Conservation (phyloP, 2,113 vertebrate species). For the Solea senegalensis region DNA sequence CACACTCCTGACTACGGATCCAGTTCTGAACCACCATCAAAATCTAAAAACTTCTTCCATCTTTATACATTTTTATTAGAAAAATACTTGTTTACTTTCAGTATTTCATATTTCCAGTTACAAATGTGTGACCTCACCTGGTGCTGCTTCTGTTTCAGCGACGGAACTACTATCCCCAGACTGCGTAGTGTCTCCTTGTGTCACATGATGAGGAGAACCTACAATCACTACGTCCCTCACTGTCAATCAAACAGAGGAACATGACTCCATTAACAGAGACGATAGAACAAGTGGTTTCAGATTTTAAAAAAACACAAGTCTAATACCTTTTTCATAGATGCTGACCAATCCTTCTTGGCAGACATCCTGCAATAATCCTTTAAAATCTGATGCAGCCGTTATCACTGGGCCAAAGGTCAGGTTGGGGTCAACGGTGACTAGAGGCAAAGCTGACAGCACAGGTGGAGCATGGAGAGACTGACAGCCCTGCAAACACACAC, state of each 20-base stretch:
- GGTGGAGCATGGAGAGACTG: constrained; percentile 66
- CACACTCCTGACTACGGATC: too few relatives aligned
- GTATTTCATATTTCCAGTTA: too few relatives aligned
- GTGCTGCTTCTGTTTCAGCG: constrained; percentile 25
- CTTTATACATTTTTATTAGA: too few relatives aligned
- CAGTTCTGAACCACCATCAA: too few relatives aligned
- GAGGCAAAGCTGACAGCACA: constrained; percentile 43
- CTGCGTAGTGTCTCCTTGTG: constrained; percentile 6
- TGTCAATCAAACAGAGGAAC: constrained; percentile 34
- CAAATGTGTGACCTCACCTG: constrained; percentile 21
- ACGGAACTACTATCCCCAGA: constrained; percentile 8
- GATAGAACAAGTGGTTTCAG: background rate
- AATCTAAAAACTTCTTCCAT: too few relatives aligned
- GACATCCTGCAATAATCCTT: constrained; percentile 76
- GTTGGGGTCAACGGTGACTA: constrained; percentile 51
- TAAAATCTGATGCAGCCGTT: constrained; percentile 75
- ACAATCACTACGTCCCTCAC: constrained; percentile 74
- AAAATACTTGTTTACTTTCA: too few relatives aligned
- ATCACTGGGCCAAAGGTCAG: constrained; percentile 62
- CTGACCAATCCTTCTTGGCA: constrained; percentile 76
- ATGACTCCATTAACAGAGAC: background rate
- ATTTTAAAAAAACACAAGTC: background rate
- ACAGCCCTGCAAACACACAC: constrained; percentile 64
- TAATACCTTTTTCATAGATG: constrained; percentile 79
- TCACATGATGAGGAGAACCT: constrained; percentile 23